A percentile compares a stretch with the other conserved stretches of the same genome.
Conservation (phyloP, 1,140 invertebrate genomes). For the Drosophila bocki region DNA sequence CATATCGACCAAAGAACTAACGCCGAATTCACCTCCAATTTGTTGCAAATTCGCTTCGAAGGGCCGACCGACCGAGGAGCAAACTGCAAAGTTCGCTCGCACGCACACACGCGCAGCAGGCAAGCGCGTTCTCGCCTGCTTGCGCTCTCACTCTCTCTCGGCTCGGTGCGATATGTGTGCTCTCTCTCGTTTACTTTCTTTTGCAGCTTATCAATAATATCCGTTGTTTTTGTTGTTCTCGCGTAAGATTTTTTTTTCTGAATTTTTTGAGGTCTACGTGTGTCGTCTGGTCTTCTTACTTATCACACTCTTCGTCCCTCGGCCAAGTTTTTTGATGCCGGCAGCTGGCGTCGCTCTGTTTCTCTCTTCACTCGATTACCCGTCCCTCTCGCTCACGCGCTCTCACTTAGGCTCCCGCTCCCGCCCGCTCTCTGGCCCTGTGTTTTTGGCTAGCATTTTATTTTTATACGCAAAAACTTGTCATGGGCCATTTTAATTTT, state of each 20-base stretch:
- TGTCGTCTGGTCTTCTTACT: slow-evolving; percentile 5
- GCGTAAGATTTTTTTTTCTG: slow-evolving; percentile 16
- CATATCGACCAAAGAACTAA: slow-evolving; percentile 40
- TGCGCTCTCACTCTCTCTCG: slow-evolving; percentile 1
- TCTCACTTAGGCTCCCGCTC: slow-evolving; percentile 9
- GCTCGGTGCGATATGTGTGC: background rate
- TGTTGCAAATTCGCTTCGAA: slow-evolving; percentile 44
- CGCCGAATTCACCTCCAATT: slow-evolving; percentile 38
- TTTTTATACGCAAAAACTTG: slow-evolving; percentile 72
- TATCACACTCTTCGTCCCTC: slow-evolving; percentile 2
- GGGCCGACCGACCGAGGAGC: slow-evolving; percentile 19
- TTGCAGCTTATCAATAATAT: slow-evolving; percentile 59
- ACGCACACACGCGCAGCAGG: slow-evolving; percentile 26
- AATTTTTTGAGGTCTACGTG: slow-evolving; percentile 31
- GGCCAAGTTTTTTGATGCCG: slow-evolving; percentile 26
- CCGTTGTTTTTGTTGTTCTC: slow-evolving; percentile 37
- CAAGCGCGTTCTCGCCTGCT: slow-evolving; percentile 3
- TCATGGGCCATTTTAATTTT: slow-evolving; percentile 66
- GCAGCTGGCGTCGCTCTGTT: slow-evolving; percentile 47
- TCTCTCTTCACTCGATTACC: slow-evolving; percentile 25
- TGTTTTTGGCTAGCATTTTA: slow-evolving; percentile 63
- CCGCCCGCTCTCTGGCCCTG: slow-evolving; percentile 15
- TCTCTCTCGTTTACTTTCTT: slow-evolving; percentile 27
- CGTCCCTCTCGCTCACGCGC: slow-evolving; percentile 6
- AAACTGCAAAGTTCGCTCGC: slow-evolving; percentile 78